A percentile compares a stretch with the other conserved stretches of the same genome.
phyloP scores from a whole-genome alignment of 2,113 vertebrate genomes.

The Thunnus maccoyii region DNA sequence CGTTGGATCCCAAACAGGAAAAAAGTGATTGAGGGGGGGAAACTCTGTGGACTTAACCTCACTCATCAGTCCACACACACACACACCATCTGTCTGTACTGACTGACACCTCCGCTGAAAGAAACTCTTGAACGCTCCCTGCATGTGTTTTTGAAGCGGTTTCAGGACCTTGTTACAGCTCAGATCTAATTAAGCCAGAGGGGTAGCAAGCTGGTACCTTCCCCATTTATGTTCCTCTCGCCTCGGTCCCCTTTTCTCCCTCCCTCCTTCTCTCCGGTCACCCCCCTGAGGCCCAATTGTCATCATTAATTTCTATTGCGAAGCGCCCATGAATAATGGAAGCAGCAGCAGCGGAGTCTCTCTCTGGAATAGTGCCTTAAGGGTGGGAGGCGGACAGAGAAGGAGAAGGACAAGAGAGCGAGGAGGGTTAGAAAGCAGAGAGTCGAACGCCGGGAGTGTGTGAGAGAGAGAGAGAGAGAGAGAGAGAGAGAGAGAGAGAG shows the following conservation, averaged over 20 bases:
- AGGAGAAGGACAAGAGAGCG: neutral
- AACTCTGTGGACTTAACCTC: slow-evolving; percentile 10
- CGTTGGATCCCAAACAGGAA: neutral
- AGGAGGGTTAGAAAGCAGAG: neutral
- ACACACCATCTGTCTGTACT: neutral
- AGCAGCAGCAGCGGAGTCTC: slow-evolving; percentile 54
- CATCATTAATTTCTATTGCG: slow-evolving; percentile 67
- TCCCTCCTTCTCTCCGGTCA: neutral
- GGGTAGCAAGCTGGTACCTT: slow-evolving; percentile 56
- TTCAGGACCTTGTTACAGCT: slow-evolving; percentile 13
- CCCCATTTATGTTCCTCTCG: slow-evolving; percentile 31
- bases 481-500: too few species aligned
- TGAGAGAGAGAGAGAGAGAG: neutral
- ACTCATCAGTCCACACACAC: neutral
- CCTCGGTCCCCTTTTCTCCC: neutral
- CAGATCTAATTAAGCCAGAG: slow-evolving; percentile 49
- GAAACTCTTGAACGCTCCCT: slow-evolving; percentile 9
- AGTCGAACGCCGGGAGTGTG: neutral
- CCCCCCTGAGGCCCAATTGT: slow-evolving; percentile 58
- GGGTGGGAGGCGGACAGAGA: slow-evolving; percentile 32
- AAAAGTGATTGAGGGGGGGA: neutral
- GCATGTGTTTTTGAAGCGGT: slow-evolving; percentile 1
- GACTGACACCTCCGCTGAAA: neutral
- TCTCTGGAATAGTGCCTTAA: slow-evolving; percentile 66
- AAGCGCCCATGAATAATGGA: slow-evolving; percentile 63